Percentiles rank a stretch among this genome's conserved stretches.
These are phyloP conservation scores for Lethenteron camtschaticum DNA, from an alignment of 2,113 vertebrate species.

Conservation along the genomic window DNA sequence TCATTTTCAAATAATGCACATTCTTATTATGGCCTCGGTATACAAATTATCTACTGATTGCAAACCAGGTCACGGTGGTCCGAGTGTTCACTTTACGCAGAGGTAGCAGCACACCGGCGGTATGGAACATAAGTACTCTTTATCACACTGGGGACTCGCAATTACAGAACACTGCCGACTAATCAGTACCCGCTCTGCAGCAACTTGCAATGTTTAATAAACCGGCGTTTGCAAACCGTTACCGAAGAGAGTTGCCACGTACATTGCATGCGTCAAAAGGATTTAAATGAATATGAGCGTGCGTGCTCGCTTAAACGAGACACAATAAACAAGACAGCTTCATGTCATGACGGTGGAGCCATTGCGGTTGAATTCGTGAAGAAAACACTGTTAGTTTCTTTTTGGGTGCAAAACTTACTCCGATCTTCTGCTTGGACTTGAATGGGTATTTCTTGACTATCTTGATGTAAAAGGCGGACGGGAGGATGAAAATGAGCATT, in stretches of 20 bases:
- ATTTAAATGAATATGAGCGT: neutral
- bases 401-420: conserved; percentile 31
- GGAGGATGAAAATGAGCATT: conserved; percentile 93
- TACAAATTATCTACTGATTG: too few relatives aligned
- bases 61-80: too few relatives aligned
- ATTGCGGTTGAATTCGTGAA: neutral
- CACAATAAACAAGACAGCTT: neutral
- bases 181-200: too few relatives aligned
- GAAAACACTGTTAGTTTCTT: neutral
- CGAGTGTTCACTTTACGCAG: too few relatives aligned
- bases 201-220: too few relatives aligned
- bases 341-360: neutral
- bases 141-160: too few relatives aligned
- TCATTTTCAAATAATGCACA: too few relatives aligned
- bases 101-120: too few relatives aligned
- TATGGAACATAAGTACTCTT: too few relatives aligned
- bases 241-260: neutral
- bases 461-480: conserved; percentile 88
- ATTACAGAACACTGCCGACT: too few relatives aligned
- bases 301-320: neutral
- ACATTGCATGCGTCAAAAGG: neutral
- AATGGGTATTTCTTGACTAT: conserved; percentile 82
- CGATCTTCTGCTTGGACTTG: conserved; percentile 76
- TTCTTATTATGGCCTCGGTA: too few relatives aligned
- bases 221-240: too few relatives aligned